Percentiles rank a stretch among this genome's conserved stretches.
These are phyloP conservation scores for Stenichneumon culpator DNA, from an alignment of 2,888 invertebrate genomes.

Conservation along the genomic window DNA sequence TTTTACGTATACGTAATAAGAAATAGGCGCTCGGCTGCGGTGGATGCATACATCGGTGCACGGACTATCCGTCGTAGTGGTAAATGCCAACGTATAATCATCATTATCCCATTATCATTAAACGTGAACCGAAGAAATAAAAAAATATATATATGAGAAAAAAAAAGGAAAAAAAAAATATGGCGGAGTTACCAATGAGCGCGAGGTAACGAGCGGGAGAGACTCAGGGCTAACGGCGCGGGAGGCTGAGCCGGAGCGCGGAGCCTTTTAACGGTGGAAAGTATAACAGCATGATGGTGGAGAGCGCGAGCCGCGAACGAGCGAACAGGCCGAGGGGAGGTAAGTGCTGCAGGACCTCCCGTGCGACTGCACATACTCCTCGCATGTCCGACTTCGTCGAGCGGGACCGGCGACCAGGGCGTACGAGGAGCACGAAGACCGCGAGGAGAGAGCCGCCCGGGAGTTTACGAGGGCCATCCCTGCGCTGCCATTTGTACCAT, in stretches of 20 bases:
- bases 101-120: constrained; percentile 81
- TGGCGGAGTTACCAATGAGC: constrained; percentile 78
- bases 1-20: constrained; percentile 38
- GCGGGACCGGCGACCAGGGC: constrained; percentile 3
- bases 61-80: constrained; percentile 14
- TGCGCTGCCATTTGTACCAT: constrained; percentile 27
- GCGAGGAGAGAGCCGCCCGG: background rate
- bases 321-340: constrained; percentile 48
- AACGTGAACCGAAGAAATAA: constrained; percentile 71
- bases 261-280: constrained; percentile 59
- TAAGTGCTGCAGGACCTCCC: constrained; percentile 65
- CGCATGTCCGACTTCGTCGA: constrained; percentile 40
- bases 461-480: constrained; percentile 56
- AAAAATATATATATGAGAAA: constrained; percentile 76
- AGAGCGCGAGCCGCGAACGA: constrained; percentile 51
- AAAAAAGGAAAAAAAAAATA: constrained; percentile 75
- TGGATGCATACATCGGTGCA: constrained; percentile 17
- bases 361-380: constrained; percentile 42
- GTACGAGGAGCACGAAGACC: constrained; percentile 6
- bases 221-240: constrained; percentile 75
- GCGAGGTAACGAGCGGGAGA: constrained; percentile 68
- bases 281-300: background rate
- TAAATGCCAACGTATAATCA: constrained; percentile 74
- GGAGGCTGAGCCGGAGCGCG: constrained; percentile 60
- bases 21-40: constrained; percentile 23